Percentiles rank a stretch among this genome's conserved stretches.
Conservation (phyloP, 2,888 invertebrate species). For the Hanleya hanleyi region DNA sequence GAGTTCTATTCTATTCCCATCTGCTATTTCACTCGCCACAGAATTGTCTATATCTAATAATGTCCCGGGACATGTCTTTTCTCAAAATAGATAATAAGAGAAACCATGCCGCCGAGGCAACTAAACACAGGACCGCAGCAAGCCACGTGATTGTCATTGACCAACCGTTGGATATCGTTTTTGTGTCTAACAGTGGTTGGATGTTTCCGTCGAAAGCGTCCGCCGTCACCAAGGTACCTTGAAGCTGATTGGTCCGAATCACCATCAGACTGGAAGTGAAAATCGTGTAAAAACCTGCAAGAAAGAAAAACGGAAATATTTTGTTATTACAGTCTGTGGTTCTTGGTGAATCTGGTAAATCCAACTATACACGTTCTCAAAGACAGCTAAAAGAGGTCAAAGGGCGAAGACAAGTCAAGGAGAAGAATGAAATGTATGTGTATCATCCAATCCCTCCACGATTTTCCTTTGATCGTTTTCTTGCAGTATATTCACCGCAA, state of each 20-base stretch:
- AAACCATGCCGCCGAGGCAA: neutral
- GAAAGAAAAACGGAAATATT: no score
- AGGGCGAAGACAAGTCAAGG: no score
- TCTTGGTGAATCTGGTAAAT: no score
- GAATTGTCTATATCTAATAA: neutral
- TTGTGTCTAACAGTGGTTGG: neutral
- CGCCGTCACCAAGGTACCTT: neutral
- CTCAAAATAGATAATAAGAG: neutral
- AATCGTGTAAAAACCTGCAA: neutral
- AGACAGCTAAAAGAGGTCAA: no score
- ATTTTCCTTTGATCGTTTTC: no score
- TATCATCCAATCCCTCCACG: no score
- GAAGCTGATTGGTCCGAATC: neutral
- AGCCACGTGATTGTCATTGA: conserved; percentile 4
- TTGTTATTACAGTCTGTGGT: no score
- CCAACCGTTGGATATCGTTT: conserved; percentile 1
- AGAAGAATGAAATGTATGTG: no score
- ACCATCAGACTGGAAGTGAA: conserved; percentile 6
- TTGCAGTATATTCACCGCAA: no score
- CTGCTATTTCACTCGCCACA: conserved; percentile 8
- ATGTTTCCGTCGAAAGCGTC: neutral
- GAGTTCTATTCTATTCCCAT: no score
- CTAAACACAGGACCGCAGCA: neutral
- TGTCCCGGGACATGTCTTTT: conserved; percentile 1
- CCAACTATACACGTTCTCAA: no score